phyloP scores from a whole-genome alignment of 2,113 vertebrate genomes.

The Nothobranchius kuhntae region DNA sequence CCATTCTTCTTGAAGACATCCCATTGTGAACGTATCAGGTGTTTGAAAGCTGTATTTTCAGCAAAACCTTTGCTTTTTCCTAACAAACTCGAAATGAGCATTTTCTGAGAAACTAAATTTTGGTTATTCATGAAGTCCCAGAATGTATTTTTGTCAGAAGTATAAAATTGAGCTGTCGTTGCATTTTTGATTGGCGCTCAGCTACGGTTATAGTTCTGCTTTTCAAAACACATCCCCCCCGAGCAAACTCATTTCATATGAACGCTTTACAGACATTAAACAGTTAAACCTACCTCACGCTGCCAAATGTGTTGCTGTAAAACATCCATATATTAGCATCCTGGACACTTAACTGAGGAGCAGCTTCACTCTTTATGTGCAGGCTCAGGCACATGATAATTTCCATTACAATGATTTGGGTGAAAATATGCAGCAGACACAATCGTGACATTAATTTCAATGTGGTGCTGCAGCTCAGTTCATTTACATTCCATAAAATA shows the following conservation, averaged over 20 bases:
- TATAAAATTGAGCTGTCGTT: neutral
- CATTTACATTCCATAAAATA: constrained; percentile 77
- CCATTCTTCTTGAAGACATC: neutral
- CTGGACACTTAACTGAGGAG: constrained; percentile 54
- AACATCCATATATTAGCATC: constrained; percentile 70
- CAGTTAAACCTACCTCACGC: constrained; percentile 42
- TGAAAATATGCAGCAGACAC: constrained; percentile 71
- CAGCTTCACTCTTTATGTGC: constrained; percentile 57
- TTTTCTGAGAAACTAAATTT: neutral
- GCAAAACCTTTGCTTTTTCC: no score
- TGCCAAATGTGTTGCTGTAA: constrained; percentile 53
- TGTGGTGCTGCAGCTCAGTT: constrained; percentile 65
- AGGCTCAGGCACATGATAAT: constrained; percentile 66
- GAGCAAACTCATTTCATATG: constrained; percentile 10
- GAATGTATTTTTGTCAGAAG: neutral
- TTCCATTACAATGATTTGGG: constrained; percentile 75
- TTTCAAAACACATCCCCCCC: constrained; percentile 9
- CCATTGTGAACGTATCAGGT: no score
- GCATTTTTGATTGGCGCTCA: neutral
- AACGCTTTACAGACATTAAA: constrained; percentile 7
- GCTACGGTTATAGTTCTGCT: neutral
- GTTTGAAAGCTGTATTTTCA: no score
- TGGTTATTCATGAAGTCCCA: no score
- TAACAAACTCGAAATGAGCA: no score
- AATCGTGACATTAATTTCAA: constrained; percentile 79